Conservation (phyloP, 2,113 vertebrate genomes). For the Malurus alboscapulatus region DNA sequence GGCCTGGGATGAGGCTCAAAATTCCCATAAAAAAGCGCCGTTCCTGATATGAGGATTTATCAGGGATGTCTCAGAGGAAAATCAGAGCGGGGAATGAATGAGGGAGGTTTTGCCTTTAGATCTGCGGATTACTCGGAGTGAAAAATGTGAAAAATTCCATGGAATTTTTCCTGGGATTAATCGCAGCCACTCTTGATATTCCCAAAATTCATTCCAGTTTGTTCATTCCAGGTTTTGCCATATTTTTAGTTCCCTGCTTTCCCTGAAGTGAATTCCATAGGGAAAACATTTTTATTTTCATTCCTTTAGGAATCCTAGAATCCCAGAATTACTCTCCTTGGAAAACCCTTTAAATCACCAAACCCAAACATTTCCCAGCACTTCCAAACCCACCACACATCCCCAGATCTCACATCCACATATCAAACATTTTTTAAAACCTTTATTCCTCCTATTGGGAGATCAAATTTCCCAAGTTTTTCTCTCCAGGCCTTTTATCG, state of each 20-base stretch:
- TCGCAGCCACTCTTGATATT: neutral
- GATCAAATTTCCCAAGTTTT: neutral
- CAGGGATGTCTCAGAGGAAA: neutral
- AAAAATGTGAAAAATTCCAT: neutral
- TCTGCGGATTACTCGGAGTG: neutral
- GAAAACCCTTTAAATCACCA: neutral
- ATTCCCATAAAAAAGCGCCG: neutral
- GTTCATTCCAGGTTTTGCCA: neutral
- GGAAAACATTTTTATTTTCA: neutral
- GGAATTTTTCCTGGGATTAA: neutral
- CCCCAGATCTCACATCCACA: neutral
- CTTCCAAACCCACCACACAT: neutral
- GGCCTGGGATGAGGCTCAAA: neutral
- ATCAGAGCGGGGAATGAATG: neutral
- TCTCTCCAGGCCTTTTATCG: neutral
- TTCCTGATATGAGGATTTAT: neutral
- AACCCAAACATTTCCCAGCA: neutral
- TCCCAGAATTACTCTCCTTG: fast-evolving
- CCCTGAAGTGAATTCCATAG: neutral
- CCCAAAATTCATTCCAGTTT: neutral
- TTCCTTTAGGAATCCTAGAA: neutral
- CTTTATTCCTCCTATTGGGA: neutral
- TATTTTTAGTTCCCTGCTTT: neutral
- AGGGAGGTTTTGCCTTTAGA: neutral
- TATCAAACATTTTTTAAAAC: neutral